These are phyloP conservation scores for Harpagoxenus sublaevis DNA, from an alignment of 2,888 invertebrate species.

Conservation along the genomic window DNA sequence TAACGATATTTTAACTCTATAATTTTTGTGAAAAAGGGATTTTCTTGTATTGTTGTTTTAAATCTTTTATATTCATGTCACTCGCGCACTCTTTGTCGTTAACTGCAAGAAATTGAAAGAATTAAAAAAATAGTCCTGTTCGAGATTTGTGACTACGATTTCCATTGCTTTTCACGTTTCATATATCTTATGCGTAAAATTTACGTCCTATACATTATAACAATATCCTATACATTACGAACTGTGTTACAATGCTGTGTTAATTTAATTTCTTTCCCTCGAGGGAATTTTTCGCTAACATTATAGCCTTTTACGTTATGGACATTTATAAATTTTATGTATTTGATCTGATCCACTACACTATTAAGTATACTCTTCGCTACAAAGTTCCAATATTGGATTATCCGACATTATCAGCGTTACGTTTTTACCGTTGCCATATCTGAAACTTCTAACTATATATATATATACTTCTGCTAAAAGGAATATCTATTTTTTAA, in stretches of 20 bases:
- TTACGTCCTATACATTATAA: too few species aligned
- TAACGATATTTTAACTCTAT: background rate
- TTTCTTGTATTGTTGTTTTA: background rate
- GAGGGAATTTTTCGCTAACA: background rate
- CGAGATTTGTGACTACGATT: background rate
- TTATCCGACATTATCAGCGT: conserved; percentile 3
- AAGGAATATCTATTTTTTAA: conserved; percentile 6
- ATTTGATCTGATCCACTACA: background rate
- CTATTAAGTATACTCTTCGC: conserved; percentile 10
- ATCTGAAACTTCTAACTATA: conserved; percentile 7
- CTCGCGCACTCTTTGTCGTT: background rate
- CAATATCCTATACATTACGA: background rate
- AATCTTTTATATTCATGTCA: background rate
- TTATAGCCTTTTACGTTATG: background rate
- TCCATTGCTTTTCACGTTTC: background rate
- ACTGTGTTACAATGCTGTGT: background rate
- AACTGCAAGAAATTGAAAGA: background rate
- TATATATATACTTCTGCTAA: background rate
- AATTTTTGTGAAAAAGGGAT: background rate
- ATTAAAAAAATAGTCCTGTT: background rate
- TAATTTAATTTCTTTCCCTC: background rate
- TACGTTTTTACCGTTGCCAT: background rate
- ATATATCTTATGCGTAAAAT: background rate
- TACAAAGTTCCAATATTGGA: conserved; percentile 23
- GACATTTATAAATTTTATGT: conserved; percentile 24